Conservation (phyloP, 2,888 invertebrate species). For the Nymphalis c-album region DNA sequence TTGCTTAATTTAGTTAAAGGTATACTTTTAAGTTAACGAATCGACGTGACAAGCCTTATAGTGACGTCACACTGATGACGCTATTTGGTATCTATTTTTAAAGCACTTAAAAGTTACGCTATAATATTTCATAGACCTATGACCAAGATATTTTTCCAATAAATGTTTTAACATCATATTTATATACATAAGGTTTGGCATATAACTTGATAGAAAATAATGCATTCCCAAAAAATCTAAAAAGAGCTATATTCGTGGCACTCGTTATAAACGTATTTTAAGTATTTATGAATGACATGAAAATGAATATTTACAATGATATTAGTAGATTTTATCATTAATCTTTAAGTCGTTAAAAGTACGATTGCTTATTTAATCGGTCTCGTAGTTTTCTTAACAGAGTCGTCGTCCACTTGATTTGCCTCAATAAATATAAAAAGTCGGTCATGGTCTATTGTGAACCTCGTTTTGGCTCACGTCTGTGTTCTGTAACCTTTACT, state of each 20-base stretch:
- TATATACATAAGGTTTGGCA: neutral
- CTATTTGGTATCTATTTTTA: constrained; percentile 61
- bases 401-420: constrained; percentile 48
- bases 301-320: too few species aligned
- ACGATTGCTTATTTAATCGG: neutral
- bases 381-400: constrained; percentile 21
- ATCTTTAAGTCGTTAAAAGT: neutral
- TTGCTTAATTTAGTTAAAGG: constrained; percentile 1
- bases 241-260: too few species aligned
- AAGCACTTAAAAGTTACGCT: constrained; percentile 48
- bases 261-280: too few species aligned
- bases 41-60: constrained; percentile 58
- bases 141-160: constrained; percentile 32
- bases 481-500: constrained; percentile 40
- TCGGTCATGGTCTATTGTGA: constrained; percentile 70
- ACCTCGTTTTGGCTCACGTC: constrained; percentile 56
- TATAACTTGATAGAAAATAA: too few species aligned
- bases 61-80: constrained; percentile 68
- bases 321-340: neutral
- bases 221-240: too few species aligned
- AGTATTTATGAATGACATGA: too few species aligned
- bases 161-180: neutral
- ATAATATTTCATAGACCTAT: constrained; percentile 53
- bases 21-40: constrained; percentile 46
- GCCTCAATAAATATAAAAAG: constrained; percentile 66